Evolutionary conservation across 2,888 invertebrate genomes (phyloP).

Genomic region (Drosophila mimica): DNA sequence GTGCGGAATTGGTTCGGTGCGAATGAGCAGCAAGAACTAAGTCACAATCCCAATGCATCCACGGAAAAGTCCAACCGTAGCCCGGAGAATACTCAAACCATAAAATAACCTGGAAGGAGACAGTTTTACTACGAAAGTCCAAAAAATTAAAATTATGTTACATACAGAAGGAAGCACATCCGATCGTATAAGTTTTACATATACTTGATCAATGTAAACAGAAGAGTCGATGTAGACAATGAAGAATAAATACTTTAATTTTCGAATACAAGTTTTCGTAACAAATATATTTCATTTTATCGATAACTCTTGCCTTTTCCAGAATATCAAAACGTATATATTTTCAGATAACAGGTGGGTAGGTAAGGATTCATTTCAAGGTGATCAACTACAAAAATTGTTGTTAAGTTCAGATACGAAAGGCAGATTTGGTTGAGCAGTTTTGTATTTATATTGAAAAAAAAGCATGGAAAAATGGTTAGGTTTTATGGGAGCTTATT

Average conservation of each 20-base stretch:
- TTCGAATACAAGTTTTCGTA: no score
- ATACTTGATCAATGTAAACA: no score
- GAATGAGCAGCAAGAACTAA: conserved; percentile 14
- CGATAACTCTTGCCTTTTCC: no score
- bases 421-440: neutral
- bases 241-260: no score
- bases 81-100: neutral
- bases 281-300: no score
- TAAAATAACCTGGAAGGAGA: neutral
- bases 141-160: no score
- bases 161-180: no score
- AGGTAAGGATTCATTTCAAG: no score
- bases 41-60: neutral
- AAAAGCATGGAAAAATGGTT: neutral
- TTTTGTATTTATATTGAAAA: neutral
- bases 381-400: neutral
- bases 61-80: neutral
- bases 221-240: no score
- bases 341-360: no score
- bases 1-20: conserved; percentile 29
- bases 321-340: no score
- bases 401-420: neutral
- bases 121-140: neutral
- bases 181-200: no score
- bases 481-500: neutral